phyloP scores from a whole-genome alignment of 2,888 invertebrate genomes.

The Mesoligia furuncula region DNA sequence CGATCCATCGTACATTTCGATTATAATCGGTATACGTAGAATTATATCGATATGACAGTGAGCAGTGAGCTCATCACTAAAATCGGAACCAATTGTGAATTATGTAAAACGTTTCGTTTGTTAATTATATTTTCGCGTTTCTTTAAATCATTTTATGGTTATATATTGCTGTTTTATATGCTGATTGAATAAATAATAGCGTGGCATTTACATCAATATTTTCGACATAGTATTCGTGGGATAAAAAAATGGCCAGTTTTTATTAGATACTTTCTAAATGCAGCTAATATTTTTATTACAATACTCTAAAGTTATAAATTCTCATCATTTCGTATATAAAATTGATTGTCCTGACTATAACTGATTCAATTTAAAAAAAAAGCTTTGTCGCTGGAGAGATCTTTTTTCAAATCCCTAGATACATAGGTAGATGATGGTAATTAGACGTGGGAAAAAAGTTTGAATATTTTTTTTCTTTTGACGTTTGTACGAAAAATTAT shows the following conservation, averaged over 20 bases:
- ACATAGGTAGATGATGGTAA: conserved; percentile 20
- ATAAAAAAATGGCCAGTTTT: conserved; percentile 37
- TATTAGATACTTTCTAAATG: conserved; percentile 62
- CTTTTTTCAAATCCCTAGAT: conserved; percentile 17
- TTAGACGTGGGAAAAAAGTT: conserved; percentile 56
- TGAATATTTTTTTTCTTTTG: not conserved
- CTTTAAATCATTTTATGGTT: conserved; percentile 62
- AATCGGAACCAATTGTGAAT: conserved; percentile 67
- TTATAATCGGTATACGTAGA: conserved; percentile 72
- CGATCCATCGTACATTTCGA: conserved; percentile 70
- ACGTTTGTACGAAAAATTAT: conserved; percentile 12
- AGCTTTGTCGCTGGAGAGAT: conserved; percentile 57
- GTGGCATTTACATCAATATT: conserved; percentile 56
- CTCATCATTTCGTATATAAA: conserved; percentile 49
- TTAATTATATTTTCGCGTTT: conserved; percentile 66
- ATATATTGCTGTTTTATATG: conserved; percentile 63
- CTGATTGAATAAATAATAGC: conserved; percentile 67
- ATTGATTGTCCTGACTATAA: conserved; percentile 60
- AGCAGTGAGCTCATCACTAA: conserved; percentile 63
- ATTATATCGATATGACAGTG: conserved; percentile 70
- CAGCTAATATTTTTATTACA: conserved; percentile 39
- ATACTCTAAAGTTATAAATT: conserved; percentile 46
- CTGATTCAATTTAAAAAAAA: conserved; percentile 37
- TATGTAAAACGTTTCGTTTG: conserved; percentile 66
- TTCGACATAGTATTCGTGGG: conserved; percentile 32